A percentile compares a stretch with the other conserved stretches of the same genome.
phyloP scores from a whole-genome alignment of 2,797 vertebrate genomes.

The Varecia variegata region DNA sequence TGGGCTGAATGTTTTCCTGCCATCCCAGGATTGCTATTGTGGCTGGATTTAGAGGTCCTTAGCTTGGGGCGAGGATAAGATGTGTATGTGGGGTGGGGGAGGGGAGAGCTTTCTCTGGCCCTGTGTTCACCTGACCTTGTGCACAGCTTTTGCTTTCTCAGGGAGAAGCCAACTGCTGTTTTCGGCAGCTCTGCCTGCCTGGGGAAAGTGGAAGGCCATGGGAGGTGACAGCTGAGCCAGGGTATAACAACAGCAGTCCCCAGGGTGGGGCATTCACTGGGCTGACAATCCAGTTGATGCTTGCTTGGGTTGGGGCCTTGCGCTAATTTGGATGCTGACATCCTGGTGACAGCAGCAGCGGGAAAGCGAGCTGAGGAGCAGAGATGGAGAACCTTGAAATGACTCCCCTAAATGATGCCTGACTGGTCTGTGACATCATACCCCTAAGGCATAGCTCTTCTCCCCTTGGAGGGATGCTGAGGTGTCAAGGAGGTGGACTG shows the following conservation, averaged over 20 bases:
- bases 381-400: not conserved
- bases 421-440: not conserved
- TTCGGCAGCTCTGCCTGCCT: not conserved
- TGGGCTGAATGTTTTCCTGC: not conserved
- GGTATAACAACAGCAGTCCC: not conserved
- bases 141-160: not conserved
- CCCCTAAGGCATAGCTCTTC: not conserved
- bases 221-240: constrained; percentile 55
- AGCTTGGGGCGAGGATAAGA: not conserved
- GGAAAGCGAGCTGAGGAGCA: not conserved
- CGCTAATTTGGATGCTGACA: constrained; percentile 49
- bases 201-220: constrained; percentile 34
- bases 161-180: not conserved
- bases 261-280: constrained; percentile 19
- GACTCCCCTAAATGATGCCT: not conserved
- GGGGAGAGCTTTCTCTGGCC: not conserved
- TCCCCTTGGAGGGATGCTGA: not conserved
- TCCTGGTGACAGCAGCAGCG: constrained; percentile 5
- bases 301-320: not conserved
- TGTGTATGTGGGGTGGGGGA: rapidly evolving
- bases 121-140: not conserved
- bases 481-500: not conserved
- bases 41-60: constrained; percentile 21
- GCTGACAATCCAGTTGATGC: not conserved
- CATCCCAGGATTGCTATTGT: not conserved